A percentile compares a stretch with the other conserved stretches of the same genome.
These are phyloP conservation scores for Lasioglossum oenotherae DNA, from an alignment of 2,888 invertebrate genomes.

Conservation along the genomic window DNA sequence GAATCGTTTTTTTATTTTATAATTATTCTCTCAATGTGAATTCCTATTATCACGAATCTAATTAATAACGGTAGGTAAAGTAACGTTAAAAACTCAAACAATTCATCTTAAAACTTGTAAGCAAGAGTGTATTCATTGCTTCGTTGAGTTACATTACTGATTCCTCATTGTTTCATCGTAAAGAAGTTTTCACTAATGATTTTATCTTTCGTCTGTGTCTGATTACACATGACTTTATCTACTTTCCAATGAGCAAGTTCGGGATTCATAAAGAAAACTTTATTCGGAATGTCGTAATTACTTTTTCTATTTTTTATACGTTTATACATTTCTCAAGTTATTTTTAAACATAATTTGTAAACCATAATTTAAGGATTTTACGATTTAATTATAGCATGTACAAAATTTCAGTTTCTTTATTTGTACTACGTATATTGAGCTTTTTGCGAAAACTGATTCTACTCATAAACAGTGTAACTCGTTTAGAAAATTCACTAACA, in stretches of 20 bases:
- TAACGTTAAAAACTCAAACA: neutral
- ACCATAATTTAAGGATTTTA: neutral
- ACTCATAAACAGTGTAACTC: neutral
- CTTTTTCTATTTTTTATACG: constrained; percentile 2
- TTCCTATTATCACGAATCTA: neutral
- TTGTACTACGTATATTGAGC: neutral
- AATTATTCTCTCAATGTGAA: neutral
- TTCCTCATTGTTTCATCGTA: neutral
- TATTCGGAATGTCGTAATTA: neutral
- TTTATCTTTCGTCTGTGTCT: neutral
- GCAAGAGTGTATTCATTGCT: neutral
- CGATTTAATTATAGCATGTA: neutral
- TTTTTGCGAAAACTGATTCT: neutral
- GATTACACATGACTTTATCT: constrained; percentile 5
- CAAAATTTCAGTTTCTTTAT: neutral
- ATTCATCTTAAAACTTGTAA: neutral
- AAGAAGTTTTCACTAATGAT: neutral
- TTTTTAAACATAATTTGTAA: constrained; percentile 1
- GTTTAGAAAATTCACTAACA: neutral
- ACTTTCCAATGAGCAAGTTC: neutral
- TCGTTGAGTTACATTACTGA: neutral
- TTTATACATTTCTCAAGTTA: neutral
- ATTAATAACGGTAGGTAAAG: neutral
- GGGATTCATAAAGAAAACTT: neutral
- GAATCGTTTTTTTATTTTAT: constrained; percentile 8